Conservation (phyloP, 2,113 vertebrate species). For the Camelus dromedarius region DNA sequence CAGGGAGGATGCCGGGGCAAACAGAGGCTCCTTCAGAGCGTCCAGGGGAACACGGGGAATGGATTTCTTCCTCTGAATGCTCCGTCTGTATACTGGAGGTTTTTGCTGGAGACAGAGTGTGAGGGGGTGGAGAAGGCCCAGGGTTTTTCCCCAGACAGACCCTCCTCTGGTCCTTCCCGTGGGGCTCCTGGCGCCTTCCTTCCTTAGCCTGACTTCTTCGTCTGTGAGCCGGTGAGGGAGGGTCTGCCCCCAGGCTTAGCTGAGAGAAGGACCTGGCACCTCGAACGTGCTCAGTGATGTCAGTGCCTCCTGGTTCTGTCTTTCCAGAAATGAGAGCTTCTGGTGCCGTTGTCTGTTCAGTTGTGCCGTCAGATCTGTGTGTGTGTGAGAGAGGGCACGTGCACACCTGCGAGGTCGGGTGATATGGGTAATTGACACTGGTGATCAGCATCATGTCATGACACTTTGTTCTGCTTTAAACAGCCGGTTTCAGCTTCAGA, state of each 20-base stretch:
- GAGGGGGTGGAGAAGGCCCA: background rate
- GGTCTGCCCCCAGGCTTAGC: background rate
- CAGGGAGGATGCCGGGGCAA: conserved; percentile 3
- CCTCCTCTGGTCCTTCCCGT: background rate
- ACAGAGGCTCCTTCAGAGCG: background rate
- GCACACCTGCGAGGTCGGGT: background rate
- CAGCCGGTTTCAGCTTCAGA: background rate
- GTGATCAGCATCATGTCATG: background rate
- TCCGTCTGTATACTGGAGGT: conserved; percentile 23
- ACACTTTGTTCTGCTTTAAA: conserved; percentile 37
- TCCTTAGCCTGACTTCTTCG: background rate
- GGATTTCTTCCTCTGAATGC: conserved; percentile 52
- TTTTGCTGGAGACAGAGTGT: background rate
- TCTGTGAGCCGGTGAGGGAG: background rate
- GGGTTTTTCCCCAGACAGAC: background rate
- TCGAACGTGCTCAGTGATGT: background rate
- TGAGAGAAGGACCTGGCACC: background rate
- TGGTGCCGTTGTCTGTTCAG: background rate
- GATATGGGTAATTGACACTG: background rate
- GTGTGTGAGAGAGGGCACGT: no score
- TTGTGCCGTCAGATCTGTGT: background rate
- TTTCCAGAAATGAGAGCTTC: background rate
- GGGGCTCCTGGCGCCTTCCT: background rate
- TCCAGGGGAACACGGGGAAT: background rate
- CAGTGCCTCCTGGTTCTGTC: background rate